Conservation (phyloP, 2,113 vertebrate genomes). For the Sitta europaea region DNA sequence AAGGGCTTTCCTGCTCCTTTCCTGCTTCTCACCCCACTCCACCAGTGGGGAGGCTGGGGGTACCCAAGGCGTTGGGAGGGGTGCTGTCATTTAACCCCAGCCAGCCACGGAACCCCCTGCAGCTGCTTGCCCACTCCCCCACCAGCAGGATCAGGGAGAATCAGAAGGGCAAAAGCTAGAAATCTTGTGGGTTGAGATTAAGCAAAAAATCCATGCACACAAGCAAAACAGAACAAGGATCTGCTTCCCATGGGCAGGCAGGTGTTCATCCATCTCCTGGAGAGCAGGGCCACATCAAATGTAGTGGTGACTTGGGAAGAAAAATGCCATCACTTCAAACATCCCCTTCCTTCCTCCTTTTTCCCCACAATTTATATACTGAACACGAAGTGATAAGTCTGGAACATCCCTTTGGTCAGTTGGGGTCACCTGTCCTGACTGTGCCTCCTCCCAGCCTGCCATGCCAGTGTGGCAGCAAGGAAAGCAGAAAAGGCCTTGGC, state of each 20-base stretch:
- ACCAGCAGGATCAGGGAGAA: not conserved
- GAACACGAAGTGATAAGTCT: not conserved
- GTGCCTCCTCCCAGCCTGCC: not conserved
- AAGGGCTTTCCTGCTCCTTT: not conserved
- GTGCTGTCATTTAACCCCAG: not conserved
- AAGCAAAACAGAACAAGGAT: not conserved
- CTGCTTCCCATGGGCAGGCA: not conserved
- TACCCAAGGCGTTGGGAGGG: not conserved
- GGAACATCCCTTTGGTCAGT: not conserved
- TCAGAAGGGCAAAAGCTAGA: not conserved
- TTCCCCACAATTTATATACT: not conserved
- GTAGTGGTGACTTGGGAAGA: not conserved
- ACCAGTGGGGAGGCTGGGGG: not conserved
- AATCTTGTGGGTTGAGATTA: not conserved
- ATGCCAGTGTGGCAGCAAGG: fast-evolving
- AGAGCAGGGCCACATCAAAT: not conserved
- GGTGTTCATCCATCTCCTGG: not conserved
- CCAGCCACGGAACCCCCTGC: not conserved
- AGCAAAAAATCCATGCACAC: not conserved
- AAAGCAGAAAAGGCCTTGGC: not conserved
- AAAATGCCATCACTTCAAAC: not conserved
- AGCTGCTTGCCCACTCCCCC: fast-evolving
- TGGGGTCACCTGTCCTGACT: not conserved
- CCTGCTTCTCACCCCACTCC: not conserved
- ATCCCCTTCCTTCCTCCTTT: not conserved